Evolutionary conservation across 2,797 vertebrate species (phyloP).

Genomic region (Cheirogaleus major): DNA sequence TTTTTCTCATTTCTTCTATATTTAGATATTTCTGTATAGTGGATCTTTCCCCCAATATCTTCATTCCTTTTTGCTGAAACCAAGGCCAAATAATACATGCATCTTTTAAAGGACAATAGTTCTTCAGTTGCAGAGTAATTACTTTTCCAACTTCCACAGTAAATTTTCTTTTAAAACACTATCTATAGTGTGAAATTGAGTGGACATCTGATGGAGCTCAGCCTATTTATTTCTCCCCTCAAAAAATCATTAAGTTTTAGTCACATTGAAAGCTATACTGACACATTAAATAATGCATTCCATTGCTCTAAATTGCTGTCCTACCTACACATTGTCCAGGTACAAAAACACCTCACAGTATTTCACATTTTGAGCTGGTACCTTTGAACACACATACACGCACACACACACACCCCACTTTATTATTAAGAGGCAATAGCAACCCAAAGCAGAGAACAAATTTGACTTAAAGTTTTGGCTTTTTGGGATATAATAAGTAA

Average conservation of each 20-base stretch:
- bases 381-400: neutral
- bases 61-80: neutral
- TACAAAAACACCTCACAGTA: neutral
- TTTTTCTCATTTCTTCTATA: neutral
- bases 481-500: neutral
- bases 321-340: neutral
- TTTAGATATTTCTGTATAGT: neutral
- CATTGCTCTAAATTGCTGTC: slow-evolving; percentile 54
- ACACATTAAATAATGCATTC: slow-evolving; percentile 42
- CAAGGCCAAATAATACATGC: neutral
- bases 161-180: slow-evolving; percentile 52
- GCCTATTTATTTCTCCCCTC: slow-evolving; percentile 34
- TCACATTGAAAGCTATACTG: slow-evolving; percentile 26
- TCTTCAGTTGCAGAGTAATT: slow-evolving; percentile 27
- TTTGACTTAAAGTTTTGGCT: neutral
- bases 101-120: neutral
- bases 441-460: neutral
- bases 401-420: neutral
- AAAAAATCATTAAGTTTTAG: slow-evolving; percentile 51
- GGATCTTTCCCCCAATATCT: neutral
- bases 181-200: slow-evolving; percentile 55
- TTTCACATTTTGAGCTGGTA: neutral
- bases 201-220: slow-evolving; percentile 64
- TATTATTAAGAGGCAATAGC: neutral
- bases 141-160: slow-evolving; percentile 29